Percentiles rank a stretch among this genome's conserved stretches.
These are phyloP conservation scores for Eupithecia tripunctaria DNA, from an alignment of 2,888 invertebrate genomes.

Conservation along the genomic window DNA sequence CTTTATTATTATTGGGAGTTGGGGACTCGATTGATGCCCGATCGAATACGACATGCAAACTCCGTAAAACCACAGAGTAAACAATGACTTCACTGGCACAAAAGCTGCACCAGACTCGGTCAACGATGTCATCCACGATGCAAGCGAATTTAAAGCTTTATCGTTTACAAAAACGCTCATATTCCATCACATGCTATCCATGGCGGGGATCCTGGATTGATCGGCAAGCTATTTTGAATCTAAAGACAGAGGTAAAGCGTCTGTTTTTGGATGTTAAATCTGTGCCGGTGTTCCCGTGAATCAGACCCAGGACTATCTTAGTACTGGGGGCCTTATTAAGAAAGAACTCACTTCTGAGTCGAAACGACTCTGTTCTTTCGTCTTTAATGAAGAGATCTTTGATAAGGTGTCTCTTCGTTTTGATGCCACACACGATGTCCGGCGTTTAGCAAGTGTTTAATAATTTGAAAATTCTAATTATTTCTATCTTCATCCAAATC, in stretches of 20 bases:
- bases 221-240: slow-evolving; percentile 13
- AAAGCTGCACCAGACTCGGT: slow-evolving; percentile 15
- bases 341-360: slow-evolving; percentile 45
- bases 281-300: slow-evolving; percentile 18
- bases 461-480: slow-evolving; percentile 48
- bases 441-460: slow-evolving; percentile 45
- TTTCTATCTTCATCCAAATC: slow-evolving; percentile 41
- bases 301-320: slow-evolving; percentile 34
- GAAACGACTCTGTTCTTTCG: slow-evolving; percentile 56
- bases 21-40: slow-evolving; percentile 63
- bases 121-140: not conserved
- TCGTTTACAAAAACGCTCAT: not conserved
- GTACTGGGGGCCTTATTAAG: slow-evolving; percentile 49
- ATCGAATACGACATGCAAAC: slow-evolving; percentile 60
- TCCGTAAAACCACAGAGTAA: slow-evolving; percentile 35
- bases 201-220: not conserved
- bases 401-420: slow-evolving; percentile 58
- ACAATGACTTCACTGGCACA: slow-evolving; percentile 40
- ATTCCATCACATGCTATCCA: slow-evolving; percentile 2
- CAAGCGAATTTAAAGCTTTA: slow-evolving; percentile 15
- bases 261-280: slow-evolving; percentile 8
- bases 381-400: slow-evolving; percentile 65
- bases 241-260: not conserved
- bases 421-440: slow-evolving; percentile 64
- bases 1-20: slow-evolving; percentile 70